phyloP scores from a whole-genome alignment of 2,113 vertebrate species.

The Tor tambroides region DNA sequence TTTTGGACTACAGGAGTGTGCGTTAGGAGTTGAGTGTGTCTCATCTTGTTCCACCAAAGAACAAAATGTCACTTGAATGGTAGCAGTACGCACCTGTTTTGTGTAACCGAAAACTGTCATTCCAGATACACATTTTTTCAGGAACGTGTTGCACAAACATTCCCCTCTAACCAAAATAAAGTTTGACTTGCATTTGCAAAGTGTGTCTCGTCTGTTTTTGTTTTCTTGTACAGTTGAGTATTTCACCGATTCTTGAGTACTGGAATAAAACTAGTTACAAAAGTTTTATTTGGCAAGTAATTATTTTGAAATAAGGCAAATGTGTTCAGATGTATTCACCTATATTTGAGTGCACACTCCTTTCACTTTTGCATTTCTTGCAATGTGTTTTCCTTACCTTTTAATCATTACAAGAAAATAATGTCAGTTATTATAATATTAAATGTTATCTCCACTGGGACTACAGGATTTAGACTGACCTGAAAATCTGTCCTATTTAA shows the following conservation, averaged over 20 bases:
- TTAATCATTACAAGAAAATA: not conserved
- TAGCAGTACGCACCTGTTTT: conserved; percentile 63
- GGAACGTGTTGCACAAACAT: conserved; percentile 82
- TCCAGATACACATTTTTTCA: conserved; percentile 75
- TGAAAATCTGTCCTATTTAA: no score
- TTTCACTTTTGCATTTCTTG: not conserved
- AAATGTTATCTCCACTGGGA: no score
- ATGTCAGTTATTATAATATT: no score
- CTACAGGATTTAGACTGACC: no score
- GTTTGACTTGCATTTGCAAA: conserved; percentile 74
- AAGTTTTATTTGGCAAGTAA: not conserved
- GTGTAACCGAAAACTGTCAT: conserved; percentile 74
- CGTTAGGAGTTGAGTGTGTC: conserved; percentile 47
- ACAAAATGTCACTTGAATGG: conserved; percentile 56
- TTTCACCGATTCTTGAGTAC: not conserved
- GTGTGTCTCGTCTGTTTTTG: not conserved
- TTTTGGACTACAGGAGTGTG: conserved; percentile 56
- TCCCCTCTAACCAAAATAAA: conserved; percentile 82
- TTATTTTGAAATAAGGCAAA: not conserved
- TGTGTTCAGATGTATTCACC: no score
- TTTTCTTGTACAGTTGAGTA: not conserved
- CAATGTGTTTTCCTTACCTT: not conserved
- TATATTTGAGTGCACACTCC: not conserved
- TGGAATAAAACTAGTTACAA: not conserved
- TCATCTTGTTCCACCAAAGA: conserved; percentile 58